These are phyloP conservation scores for Hemichromis elongatus DNA, from an alignment of 2,113 vertebrate genomes.

Conservation along the genomic window DNA sequence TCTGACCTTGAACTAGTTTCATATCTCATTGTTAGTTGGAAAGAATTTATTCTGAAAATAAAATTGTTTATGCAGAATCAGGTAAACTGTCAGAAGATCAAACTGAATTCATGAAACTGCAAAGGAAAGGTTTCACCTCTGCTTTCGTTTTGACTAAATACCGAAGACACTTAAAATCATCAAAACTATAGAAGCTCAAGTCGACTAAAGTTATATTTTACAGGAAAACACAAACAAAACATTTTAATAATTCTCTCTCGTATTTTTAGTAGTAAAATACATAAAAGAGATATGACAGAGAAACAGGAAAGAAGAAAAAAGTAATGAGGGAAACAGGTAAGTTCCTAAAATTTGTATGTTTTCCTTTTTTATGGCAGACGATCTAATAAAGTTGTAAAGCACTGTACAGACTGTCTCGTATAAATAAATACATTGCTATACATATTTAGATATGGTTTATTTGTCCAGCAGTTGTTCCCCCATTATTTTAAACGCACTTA, in stretches of 20 bases:
- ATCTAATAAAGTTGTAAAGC: background rate
- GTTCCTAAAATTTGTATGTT: background rate
- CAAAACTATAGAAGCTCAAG: background rate
- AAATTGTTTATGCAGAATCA: background rate
- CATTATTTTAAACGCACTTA: background rate
- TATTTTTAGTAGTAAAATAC: too few relatives aligned
- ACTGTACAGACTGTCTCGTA: background rate
- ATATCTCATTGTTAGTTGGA: background rate
- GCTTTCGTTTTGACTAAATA: too few relatives aligned
- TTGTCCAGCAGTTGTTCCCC: accelerated
- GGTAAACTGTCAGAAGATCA: background rate
- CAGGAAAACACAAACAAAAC: background rate
- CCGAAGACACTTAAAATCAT: background rate
- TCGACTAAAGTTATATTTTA: background rate
- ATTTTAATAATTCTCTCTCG: background rate
- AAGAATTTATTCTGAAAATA: background rate
- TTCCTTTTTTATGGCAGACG: background rate
- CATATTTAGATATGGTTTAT: background rate
- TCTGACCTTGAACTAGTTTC: background rate
- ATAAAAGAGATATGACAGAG: too few relatives aligned
- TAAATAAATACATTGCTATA: background rate
- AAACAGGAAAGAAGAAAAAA: background rate
- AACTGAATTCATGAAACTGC: background rate
- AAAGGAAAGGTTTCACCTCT: background rate
- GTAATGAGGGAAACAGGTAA: accelerated